A percentile compares a stretch with the other conserved stretches of the same genome.
Evolutionary conservation across 2,888 invertebrate genomes (phyloP).

Genomic region (Melanotus villosus): DNA sequence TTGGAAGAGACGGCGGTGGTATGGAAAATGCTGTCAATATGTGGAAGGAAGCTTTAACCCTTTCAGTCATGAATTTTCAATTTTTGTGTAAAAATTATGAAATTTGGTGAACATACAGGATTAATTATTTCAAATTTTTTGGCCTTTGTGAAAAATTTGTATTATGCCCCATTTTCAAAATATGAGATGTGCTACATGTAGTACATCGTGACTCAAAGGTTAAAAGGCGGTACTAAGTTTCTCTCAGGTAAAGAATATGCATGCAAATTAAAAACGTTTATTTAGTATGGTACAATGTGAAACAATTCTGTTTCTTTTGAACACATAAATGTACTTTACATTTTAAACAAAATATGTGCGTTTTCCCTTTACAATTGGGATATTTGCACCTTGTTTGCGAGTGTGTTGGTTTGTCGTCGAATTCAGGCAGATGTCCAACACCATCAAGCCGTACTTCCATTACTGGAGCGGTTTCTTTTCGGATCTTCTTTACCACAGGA

Average conservation of each 20-base stretch:
- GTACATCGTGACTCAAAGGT: background rate
- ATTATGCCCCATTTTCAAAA: slow-evolving; percentile 1
- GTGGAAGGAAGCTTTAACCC: too few relatives aligned
- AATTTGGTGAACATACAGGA: background rate
- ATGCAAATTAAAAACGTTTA: background rate
- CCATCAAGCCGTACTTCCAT: slow-evolving; percentile 13
- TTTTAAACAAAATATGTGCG: slow-evolving; percentile 1
- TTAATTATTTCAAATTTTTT: background rate
- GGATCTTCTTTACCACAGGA: background rate
- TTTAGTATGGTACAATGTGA: slow-evolving; percentile 6
- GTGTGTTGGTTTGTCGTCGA: slow-evolving; percentile 1
- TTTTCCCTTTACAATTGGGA: slow-evolving; percentile 8
- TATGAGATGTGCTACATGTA: slow-evolving; percentile 7
- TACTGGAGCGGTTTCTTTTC: background rate
- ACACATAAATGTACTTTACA: slow-evolving; percentile 8
- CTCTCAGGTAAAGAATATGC: slow-evolving; percentile 4
- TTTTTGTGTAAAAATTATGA: slow-evolving; percentile 14
- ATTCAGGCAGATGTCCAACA: slow-evolving; percentile 13
- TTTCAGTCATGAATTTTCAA: slow-evolving; percentile 3
- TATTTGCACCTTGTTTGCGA: slow-evolving; percentile 1
- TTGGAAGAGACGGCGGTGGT: too few relatives aligned
- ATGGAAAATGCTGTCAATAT: too few relatives aligned
- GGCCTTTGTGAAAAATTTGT: background rate
- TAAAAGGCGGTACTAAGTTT: background rate
- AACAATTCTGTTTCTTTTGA: slow-evolving; percentile 1